Evolutionary conservation across 2,113 vertebrate genomes (phyloP), one percentile per base, ranked within the genome.

Genomic region (Cariama cristata): DNA sequence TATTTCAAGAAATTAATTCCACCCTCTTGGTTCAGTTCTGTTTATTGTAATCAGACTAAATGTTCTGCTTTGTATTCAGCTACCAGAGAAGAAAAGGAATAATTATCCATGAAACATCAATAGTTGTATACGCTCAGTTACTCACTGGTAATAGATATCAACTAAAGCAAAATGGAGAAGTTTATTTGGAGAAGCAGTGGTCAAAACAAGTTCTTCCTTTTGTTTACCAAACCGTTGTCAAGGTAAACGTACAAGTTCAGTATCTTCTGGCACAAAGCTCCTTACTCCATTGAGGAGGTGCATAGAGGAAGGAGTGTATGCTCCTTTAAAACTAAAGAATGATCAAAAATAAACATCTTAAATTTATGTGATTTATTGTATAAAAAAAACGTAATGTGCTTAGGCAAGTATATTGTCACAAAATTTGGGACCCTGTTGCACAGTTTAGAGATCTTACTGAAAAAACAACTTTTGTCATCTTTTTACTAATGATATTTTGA

Each of bases 161-260:
- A 55, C 97, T 99, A 58, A 98, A 98, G 95, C 98, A 98, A 79
- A 99, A 97, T n/a, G 99, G 99, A 62, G 98, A 98, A 42, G 99
- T 99, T 88, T 98, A 98, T 95, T 98, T 99, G 82, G 99, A 99
- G 98, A 99, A 99, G 83, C 99, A 99, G 93, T 99, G 99, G 99
- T 98, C 99, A 92, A 99, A 99, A 97, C 99, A 99, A 98, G 95
- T 98, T 93, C 98, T 99, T 91, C 99, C 99, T 68, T 99, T 99
- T 93, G 98, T 99, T 96, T 98, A 98, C 97, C 99, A 99, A 98
- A 99, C 99, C 17, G 88, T 99, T 91, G 99, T 99, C 72, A 99
- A 99, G 99, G 99, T 99, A 95, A 98, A 95, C 80, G 74, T 35
- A 92, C 21, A 32, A 44, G 6, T 69, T 82, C 35, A 44, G 0